Evolutionary conservation across 2,888 invertebrate genomes (phyloP), one percentile per base, ranked within the genome.

Genomic region (Microctonus hyperodae): DNA sequence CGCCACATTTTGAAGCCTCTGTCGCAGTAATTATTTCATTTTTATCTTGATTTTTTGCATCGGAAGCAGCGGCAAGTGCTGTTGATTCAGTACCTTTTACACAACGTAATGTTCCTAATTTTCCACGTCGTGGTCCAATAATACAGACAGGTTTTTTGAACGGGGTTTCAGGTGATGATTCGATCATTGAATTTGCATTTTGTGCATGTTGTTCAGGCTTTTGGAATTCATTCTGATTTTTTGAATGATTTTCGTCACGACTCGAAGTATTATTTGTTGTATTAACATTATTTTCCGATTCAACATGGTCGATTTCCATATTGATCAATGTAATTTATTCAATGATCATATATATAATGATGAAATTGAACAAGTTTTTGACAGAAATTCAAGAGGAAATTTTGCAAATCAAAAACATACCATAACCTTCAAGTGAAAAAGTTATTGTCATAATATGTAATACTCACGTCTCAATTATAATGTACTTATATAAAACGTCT

Each of bases 71-170:
- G 13, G 66, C 22, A 9, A 20, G 1, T 22, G 62, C 35, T 7
- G 62, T 9, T 31, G n/a, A 31, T 16, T 56, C 55, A 3, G 28
- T 2, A 40, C 50, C 20, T 40, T 64, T 61, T 35, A 68, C 65
- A 9, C 61, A 6, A 28, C 72, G 69, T 37, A 72, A 44, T 68
- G 75, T 74, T 57, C 72, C 73, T 5, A 66, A 68, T 67, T 76
- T 77, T 40, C 75, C 76, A 48, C 76, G 74, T 5, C 78, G 72
- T 0, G 79, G 77, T 0, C 79, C 80, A 31, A 79, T 75, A 31
- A 80, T 35, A 25, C 77, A 61, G 10, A 65, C 40, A 6, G 81
- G 81, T 62, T 76, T 79, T 65, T 81, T 81, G 65, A 81, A 81
- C 33, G 71, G 66, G 44, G 70, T 65, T 64, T 69, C 37, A 9